These are phyloP conservation scores for Agrochola circellaris DNA, from an alignment of 2,888 invertebrate genomes.

Conservation along the genomic window DNA sequence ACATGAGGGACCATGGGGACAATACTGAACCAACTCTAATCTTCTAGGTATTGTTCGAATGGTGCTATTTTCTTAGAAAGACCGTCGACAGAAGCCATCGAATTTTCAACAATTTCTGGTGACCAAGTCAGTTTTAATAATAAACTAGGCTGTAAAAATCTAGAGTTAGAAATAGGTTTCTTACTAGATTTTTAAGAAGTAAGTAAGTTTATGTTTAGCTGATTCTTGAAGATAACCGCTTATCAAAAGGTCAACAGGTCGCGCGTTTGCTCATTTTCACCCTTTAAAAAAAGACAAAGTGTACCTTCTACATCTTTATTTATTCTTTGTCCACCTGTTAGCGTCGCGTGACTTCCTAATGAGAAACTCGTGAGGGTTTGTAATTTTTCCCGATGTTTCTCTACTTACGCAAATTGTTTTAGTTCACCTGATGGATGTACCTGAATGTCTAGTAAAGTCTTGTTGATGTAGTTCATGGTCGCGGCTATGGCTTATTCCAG, in stretches of 20 bases:
- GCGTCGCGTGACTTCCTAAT: slow-evolving; percentile 54
- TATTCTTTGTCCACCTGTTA: slow-evolving; percentile 4
- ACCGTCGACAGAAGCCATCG: not conserved
- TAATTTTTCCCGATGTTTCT: slow-evolving; percentile 40
- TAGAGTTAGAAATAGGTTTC: too few relatives aligned
- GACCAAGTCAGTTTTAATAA: not conserved
- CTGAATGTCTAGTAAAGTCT: slow-evolving; percentile 6
- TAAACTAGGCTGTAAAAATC: not conserved
- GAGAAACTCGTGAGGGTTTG: slow-evolving; percentile 45
- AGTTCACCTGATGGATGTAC: slow-evolving; percentile 27
- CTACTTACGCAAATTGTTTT: slow-evolving; percentile 57
- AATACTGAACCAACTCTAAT: too few relatives aligned
- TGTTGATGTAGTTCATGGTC: slow-evolving; percentile 18
- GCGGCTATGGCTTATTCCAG: not conserved
- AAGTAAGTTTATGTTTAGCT: not conserved
- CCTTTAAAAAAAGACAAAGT: not conserved
- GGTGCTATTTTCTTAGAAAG: not conserved
- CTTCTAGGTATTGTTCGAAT: not conserved
- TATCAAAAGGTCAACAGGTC: not conserved
- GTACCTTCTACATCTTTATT: slow-evolving; percentile 14
- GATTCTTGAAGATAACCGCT: not conserved
- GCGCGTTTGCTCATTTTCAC: not conserved
- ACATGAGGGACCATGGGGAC: too few relatives aligned
- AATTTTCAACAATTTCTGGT: not conserved
- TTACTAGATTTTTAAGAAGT: too few relatives aligned